Base-by-base conservation (phyloP, 2,797 vertebrate genomes). In the Eurystomus glaucurus region DNA sequence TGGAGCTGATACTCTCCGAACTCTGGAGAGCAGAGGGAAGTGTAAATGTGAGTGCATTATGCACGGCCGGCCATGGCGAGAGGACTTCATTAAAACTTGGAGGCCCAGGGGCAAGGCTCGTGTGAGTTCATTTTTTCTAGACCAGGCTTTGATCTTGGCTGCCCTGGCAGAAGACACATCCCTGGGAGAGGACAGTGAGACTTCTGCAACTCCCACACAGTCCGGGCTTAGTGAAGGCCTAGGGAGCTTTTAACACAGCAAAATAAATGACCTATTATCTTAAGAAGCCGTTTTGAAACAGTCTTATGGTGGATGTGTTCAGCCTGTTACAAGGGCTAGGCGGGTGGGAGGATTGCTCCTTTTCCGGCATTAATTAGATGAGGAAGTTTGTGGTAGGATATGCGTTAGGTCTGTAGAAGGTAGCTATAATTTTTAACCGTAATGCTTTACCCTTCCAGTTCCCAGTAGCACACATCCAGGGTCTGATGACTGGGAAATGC, bases 381-480 rank as follows among this genome's bases (percentile, higher is more conserved):
- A 71, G 65, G 64, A 96, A 89, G 46, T 65, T 77, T 95, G 29
- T 65, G 62, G 33, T 81, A 61, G 66, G 80, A 10, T 85, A 11
- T 51, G 19, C 17, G 23, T 62, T 82, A 48, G 0, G 0, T 61
- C 55, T 90, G 64, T 78, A 74, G 55, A 94, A 82, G 46, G 61
- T 84, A 86, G n/a, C 54, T 76, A 0, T 71, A 31, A 41, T 69
- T 84, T 45, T 60, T 84, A 68, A 45, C 37, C 0, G 1, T 50
- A 68, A 19, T 46, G 60, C 45, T 93, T 93, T 77, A 50, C 28
- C 37, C 35, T 94, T 91, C 57, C 52, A 75, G 60, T 92, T 93
- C 33, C 68, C 69, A 58, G 41, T 88, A 90, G 65, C 76, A 57
- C 1, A 0, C 0, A 1, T 77, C 41, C 79, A 43, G 71, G 35